Base-by-base conservation (phyloP, 2,113 vertebrate species). In the Ia io region DNA sequence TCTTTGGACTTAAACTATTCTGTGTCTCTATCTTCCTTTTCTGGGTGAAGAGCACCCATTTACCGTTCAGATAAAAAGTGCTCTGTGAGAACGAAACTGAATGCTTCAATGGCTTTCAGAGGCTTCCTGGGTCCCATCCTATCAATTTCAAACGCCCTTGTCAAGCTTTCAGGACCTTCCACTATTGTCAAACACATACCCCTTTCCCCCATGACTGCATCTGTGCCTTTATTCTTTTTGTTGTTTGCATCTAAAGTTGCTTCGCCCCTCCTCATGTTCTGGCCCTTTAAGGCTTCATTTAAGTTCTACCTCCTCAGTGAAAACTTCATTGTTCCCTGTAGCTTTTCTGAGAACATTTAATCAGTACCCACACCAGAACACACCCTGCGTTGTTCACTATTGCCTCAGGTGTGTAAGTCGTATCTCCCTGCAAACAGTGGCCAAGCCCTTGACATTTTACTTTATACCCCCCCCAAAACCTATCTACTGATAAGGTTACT, bases 71-170 rank as follows among this genome's bases (percentile, higher is more conserved):
- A 95, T 67, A 71, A 87, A 90, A 87, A 83, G 22, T 56, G 23
- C 18, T 79, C 17, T 35, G 10, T 92, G 76, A 88, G 77, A 88
- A 74, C 59, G 73, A 91, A 95, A 79, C 53, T 42, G 51, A 67
- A 90, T 4, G 40, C 13, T 87, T 63, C 28, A 25, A 14, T 73
- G 74, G 79, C 67, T 51, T 96, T 86, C 1, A 65, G 83, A 84
- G 40, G 11, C n/a, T 83, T 87, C 22, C 84, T 59, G 22, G 40
- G 77, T 91, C 86, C 78, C 61, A 74, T 37, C 2, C 1, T 40
- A 73, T 73, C 84, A 61, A 82, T 88, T 96, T 91, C 79, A 67
- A 65, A 59, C 37, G 70, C 47, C 44, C 93, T 74, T 87, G 84
- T 77, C 49, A 44, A 37, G 78, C 40, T 82, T 91, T 90, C 17